Evolutionary conservation across 2,113 vertebrate species (phyloP).

Genomic region (Hippolais icterina): DNA sequence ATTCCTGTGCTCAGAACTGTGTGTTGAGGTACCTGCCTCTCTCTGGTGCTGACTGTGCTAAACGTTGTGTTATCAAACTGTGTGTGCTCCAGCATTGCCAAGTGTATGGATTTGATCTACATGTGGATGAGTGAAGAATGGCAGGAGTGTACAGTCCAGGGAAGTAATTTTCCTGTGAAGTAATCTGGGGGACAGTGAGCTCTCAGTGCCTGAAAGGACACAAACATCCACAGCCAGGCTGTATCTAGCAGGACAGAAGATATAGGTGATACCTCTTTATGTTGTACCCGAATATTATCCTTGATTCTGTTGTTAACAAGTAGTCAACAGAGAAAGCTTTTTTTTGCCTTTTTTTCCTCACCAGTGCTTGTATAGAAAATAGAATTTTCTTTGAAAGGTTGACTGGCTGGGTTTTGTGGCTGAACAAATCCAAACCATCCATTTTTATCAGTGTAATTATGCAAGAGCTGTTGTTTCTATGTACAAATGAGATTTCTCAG

Average conservation of each 20-base stretch:
- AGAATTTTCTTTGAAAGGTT: not conserved
- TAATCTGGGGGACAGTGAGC: not conserved
- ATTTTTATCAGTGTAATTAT: not conserved
- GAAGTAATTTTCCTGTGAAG: not conserved
- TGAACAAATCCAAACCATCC: not conserved
- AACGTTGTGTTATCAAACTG: not conserved
- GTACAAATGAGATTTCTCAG: not conserved
- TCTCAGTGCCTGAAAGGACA: not conserved
- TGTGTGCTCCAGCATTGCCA: not conserved
- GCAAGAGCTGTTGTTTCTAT: not conserved
- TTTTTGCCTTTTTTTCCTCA: not conserved
- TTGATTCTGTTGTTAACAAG: not conserved
- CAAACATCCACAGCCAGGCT: not conserved
- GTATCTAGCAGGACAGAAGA: not conserved
- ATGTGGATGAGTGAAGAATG: not conserved
- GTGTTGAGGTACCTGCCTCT: not conserved
- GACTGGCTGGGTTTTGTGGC: not conserved
- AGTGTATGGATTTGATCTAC: not conserved
- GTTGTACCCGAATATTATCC: not conserved
- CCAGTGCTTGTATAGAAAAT: rapidly evolving
- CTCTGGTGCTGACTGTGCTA: not conserved
- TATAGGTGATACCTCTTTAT: not conserved
- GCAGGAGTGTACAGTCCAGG: not conserved
- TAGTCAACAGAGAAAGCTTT: not conserved
- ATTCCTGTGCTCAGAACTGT: not conserved